These are phyloP conservation scores for Torymus texanus DNA, from an alignment of 2,888 invertebrate species.

Conservation along the genomic window DNA sequence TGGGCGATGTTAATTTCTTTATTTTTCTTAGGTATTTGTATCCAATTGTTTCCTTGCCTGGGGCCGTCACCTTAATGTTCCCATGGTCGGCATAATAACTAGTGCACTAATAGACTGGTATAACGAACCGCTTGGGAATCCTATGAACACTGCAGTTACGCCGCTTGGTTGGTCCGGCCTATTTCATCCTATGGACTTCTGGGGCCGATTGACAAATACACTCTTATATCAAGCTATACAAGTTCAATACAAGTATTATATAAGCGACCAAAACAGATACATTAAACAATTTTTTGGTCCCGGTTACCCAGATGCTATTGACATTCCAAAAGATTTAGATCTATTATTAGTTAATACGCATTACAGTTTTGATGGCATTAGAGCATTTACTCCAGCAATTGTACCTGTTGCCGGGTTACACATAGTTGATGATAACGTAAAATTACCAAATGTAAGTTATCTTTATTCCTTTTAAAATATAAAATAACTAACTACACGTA, in stretches of 20 bases:
- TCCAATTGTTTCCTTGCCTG: conserved; percentile 38
- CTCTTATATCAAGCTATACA: neutral
- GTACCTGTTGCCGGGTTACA: conserved; percentile 79
- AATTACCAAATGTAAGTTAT: conserved; percentile 29
- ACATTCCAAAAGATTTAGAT: conserved; percentile 65
- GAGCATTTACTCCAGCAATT: conserved; percentile 75
- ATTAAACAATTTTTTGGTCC: conserved; percentile 44
- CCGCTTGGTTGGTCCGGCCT: conserved; percentile 12
- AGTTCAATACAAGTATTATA: neutral
- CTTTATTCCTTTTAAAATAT: no score
- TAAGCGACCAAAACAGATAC: conserved; percentile 15
- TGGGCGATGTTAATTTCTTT: neutral
- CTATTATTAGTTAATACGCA: conserved; percentile 77
- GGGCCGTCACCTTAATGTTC: conserved; percentile 35
- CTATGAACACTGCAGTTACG: conserved; percentile 18
- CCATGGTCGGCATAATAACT: conserved; percentile 37
- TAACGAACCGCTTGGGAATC: conserved; percentile 43
- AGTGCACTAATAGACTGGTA: conserved; percentile 32
- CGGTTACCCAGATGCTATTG: conserved; percentile 50
- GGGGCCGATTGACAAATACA: conserved; percentile 30
- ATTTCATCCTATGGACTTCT: conserved; percentile 26
- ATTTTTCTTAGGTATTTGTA: conserved; percentile 16
- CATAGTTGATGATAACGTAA: conserved; percentile 54
- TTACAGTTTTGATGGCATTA: conserved; percentile 76
- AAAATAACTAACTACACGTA: no score